Conservation (phyloP, 2,113 vertebrate species). For the Scomber colias region DNA sequence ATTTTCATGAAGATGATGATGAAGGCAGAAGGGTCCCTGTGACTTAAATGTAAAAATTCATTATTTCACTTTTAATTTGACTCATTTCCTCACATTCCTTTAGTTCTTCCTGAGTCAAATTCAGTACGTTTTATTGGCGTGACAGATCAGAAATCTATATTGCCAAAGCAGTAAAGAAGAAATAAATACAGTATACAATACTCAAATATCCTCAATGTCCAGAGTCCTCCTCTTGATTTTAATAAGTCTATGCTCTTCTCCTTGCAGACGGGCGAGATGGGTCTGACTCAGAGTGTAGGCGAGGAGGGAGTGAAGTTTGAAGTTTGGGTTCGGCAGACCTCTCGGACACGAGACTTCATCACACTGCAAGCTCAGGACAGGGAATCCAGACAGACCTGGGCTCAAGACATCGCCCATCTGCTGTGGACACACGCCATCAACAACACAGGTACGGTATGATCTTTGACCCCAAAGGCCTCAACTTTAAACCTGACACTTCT, state of each 20-base stretch:
- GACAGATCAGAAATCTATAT: too few species aligned
- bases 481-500: background rate
- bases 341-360: slow-evolving; percentile 86
- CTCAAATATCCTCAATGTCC: too few species aligned
- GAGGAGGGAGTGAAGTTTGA: slow-evolving; percentile 90
- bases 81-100: too few species aligned
- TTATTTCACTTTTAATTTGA: too few species aligned
- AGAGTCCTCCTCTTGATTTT: background rate
- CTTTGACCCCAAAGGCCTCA: slow-evolving; percentile 14
- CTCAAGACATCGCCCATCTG: slow-evolving; percentile 89
- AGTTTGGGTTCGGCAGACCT: slow-evolving; percentile 89
- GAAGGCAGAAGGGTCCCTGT: background rate
- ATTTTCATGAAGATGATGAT: background rate
- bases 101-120: background rate
- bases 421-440: slow-evolving; percentile 93
- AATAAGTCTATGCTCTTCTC: background rate
- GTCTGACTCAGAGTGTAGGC: slow-evolving; percentile 91
- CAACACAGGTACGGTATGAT: slow-evolving; percentile 86
- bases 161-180: too few species aligned
- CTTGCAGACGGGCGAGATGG: slow-evolving; percentile 90
- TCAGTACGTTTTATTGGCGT: too few species aligned
- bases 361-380: slow-evolving; percentile 86
- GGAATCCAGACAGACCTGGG: slow-evolving; percentile 87
- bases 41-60: background rate
- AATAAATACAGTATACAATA: too few species aligned